Conservation (phyloP, 2,888 invertebrate species). For the Hemithea aestivaria region DNA sequence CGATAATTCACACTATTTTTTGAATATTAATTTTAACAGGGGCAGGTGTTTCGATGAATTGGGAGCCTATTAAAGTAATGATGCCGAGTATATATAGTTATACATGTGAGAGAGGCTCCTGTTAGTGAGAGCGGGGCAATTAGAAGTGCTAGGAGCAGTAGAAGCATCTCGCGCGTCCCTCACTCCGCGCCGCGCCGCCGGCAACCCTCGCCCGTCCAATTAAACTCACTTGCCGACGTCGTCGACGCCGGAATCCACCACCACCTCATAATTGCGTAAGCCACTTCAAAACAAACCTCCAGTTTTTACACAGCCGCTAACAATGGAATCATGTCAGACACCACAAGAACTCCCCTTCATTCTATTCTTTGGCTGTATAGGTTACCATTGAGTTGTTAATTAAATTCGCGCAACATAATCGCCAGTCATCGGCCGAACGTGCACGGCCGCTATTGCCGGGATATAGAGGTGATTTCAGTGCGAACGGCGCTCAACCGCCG, state of each 20-base stretch:
- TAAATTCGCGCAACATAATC: slow-evolving; percentile 69
- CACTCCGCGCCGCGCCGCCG: slow-evolving; percentile 33
- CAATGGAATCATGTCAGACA: slow-evolving; percentile 73
- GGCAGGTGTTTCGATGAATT: slow-evolving; percentile 43
- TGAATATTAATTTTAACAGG: no score
- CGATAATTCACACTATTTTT: no score
- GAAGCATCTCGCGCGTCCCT: slow-evolving; percentile 27
- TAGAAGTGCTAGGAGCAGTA: slow-evolving; percentile 62
- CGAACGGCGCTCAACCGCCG: slow-evolving; percentile 37
- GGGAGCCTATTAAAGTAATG: slow-evolving; percentile 54
- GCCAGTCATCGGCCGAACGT: slow-evolving; percentile 27
- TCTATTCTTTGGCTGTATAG: slow-evolving; percentile 49
- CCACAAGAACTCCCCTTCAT: slow-evolving; percentile 66
- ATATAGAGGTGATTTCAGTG: slow-evolving; percentile 48
- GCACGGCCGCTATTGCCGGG: slow-evolving; percentile 36
- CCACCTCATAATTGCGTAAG: slow-evolving; percentile 70
- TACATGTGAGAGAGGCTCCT: slow-evolving; percentile 53
- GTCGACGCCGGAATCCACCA: slow-evolving; percentile 40
- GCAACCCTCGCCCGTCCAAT: slow-evolving; percentile 61
- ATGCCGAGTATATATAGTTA: slow-evolving; percentile 51
- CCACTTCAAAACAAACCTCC: slow-evolving; percentile 70
- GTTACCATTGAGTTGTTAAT: slow-evolving; percentile 74
- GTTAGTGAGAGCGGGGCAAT: slow-evolving; percentile 70
- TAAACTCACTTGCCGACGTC: slow-evolving; percentile 54
- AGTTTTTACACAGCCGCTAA: slow-evolving; percentile 64